These are phyloP conservation scores for Nowickia ferox DNA, from an alignment of 2,888 invertebrate genomes.

Conservation along the genomic window DNA sequence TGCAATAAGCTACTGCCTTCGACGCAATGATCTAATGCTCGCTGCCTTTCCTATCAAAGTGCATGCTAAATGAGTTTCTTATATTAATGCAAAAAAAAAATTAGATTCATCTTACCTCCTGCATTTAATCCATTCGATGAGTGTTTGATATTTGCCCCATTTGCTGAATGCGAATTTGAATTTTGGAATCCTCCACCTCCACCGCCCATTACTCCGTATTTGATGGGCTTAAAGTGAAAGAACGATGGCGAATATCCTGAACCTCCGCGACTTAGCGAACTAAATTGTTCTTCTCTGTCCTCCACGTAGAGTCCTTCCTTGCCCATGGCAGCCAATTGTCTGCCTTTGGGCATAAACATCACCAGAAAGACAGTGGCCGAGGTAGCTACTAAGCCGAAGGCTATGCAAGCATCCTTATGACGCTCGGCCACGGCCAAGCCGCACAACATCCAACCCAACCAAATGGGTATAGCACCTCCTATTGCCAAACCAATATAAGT, in stretches of 20 bases:
- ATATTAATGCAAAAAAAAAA: neutral
- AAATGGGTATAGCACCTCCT: constrained; percentile 93
- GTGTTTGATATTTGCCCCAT: constrained; percentile 84
- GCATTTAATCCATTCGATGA: constrained; percentile 81
- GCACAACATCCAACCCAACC: constrained; percentile 93
- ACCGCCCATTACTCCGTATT: constrained; percentile 87
- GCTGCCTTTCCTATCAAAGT: constrained; percentile 39
- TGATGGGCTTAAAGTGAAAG: constrained; percentile 95
- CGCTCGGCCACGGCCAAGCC: constrained; percentile 91
- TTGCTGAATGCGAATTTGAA: constrained; percentile 81
- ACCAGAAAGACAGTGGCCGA: constrained; percentile 93
- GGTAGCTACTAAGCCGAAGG: constrained; percentile 93
- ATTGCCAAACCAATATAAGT: constrained; percentile 95
- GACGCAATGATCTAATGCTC: constrained; percentile 6
- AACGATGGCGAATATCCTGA: constrained; percentile 95
- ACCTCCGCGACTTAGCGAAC: constrained; percentile 90
- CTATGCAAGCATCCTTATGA: constrained; percentile 93
- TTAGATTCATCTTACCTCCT: constrained; percentile 77
- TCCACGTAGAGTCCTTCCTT: constrained; percentile 93
- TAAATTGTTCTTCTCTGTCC: constrained; percentile 92
- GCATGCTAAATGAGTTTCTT: constrained; percentile 16
- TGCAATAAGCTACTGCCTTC: neutral
- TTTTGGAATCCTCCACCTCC: constrained; percentile 82
- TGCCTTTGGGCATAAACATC: constrained; percentile 97
- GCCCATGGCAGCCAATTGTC: constrained; percentile 95